Base-by-base conservation (phyloP, 2,113 vertebrate species). In the Plotosus lineatus region DNA sequence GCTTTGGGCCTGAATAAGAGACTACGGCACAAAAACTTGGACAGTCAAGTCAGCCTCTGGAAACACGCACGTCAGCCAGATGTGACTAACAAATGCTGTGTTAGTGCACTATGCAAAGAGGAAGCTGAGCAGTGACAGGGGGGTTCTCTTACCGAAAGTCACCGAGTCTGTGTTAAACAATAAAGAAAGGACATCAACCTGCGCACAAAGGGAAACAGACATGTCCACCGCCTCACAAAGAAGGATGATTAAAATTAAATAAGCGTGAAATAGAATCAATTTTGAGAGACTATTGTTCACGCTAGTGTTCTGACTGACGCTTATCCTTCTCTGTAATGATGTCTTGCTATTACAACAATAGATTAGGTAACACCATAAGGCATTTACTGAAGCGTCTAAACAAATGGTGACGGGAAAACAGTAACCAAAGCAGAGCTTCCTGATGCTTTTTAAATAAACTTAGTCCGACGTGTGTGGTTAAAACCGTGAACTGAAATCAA, bases 91-190 rank as follows among this genome's bases (percentile, higher is more conserved):
- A 21, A 68, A 33, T 1, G 15, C 31, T 33, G 58, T 46, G 31
- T 63, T 23, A 73, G 19, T n/a, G 44, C 55, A 65, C 21, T 36
- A 61, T 7, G 50, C 28, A n/a, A 73, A 75, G 56, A 75, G 82
- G 75, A 82, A 76, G 63, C 63, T n/a, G 28, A 77, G 31, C 40
- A 31, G 73, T 17, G 15, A 69, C 11, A 44, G 61, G 71, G 74
- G 42, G 80, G 66, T 77, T 84, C 51, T 68, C 53, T 86, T 84
- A 82, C 85, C 38, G 85, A 82, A 84, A 86, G 40, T 8, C 11
- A 33, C 19, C 46, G 65, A 31, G 55, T 40, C 21, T 63, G 38
- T 76, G 78, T 60, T 33, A 4, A 51, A 79, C 58, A 46, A 46
- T 63, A 48, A 73, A 31, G 66, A 66, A 81, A 81, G 48, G 21